A percentile compares a stretch with the other conserved stretches of the same genome.
Conservation (phyloP, 2,888 invertebrate genomes). For the Eupithecia subumbrata region DNA sequence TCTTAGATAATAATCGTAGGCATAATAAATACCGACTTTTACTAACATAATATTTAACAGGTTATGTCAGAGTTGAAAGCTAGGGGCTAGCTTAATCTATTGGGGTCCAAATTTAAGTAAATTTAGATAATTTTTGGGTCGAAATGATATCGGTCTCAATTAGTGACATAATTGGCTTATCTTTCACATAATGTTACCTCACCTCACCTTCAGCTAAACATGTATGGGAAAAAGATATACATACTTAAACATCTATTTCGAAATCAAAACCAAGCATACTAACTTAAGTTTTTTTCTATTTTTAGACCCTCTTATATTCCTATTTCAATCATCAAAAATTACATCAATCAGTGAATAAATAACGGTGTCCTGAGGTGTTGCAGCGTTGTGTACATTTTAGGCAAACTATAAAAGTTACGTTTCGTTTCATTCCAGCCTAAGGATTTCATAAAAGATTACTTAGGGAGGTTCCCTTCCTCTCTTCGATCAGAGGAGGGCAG, state of each 20-base stretch:
- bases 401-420: background rate
- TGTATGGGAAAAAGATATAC: background rate
- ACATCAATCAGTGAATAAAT: too few species aligned
- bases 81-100: conserved; percentile 1
- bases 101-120: background rate
- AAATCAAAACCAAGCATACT: background rate
- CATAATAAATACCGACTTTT: conserved; percentile 26
- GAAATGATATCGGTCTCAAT: background rate
- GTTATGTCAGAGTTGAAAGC: conserved; percentile 32
- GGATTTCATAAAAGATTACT: background rate
- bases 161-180: background rate
- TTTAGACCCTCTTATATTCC: background rate
- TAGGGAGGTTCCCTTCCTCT: too few species aligned
- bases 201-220: background rate
- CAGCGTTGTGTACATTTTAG: too few species aligned
- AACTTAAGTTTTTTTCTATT: background rate
- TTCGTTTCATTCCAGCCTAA: background rate
- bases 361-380: background rate
- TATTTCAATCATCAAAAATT: background rate
- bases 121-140: conserved; percentile 5
- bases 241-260: background rate
- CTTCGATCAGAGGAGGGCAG: too few species aligned
- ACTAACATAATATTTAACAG: conserved; percentile 27
- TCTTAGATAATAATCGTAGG: conserved; percentile 24
- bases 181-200: background rate